phyloP scores from a whole-genome alignment of 2,888 invertebrate genomes.

The Cryptophagus acutangulus region DNA sequence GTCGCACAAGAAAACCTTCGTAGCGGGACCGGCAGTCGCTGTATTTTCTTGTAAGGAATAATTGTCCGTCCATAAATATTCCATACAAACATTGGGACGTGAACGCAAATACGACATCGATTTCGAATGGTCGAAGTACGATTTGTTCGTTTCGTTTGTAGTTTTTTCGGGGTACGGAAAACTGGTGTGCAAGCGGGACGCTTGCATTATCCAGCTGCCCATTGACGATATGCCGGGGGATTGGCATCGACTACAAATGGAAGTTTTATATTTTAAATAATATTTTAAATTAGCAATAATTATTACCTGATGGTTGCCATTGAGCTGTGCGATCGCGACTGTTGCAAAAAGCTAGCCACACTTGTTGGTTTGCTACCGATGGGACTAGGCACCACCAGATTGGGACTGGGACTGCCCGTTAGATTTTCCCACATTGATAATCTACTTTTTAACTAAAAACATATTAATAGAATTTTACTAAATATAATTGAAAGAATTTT shows the following conservation, averaged over 20 bases:
- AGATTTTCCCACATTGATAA: conserved; percentile 40
- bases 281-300: conserved; percentile 18
- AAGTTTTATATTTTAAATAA: neutral
- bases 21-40: conserved; percentile 55
- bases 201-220: conserved; percentile 36
- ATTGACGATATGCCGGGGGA: too few species aligned
- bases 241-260: conserved; percentile 49
- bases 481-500: too few species aligned
- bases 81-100: conserved; percentile 81
- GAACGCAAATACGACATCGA: conserved; percentile 43
- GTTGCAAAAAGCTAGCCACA: conserved; percentile 24
- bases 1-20: conserved; percentile 76
- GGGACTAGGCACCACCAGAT: conserved; percentile 35
- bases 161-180: conserved; percentile 25
- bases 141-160: conserved; percentile 43
- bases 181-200: conserved; percentile 36
- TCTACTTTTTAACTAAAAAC: conserved; percentile 38
- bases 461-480: neutral
- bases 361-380: conserved; percentile 31
- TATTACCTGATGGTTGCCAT: conserved; percentile 51
- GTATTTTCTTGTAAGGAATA: conserved; percentile 39
- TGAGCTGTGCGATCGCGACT: conserved; percentile 51
- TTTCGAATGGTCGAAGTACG: conserved; percentile 38
- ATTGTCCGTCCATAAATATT: conserved; percentile 84
- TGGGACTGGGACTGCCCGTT: conserved; percentile 26